A percentile compares a stretch with the other conserved stretches of the same genome.
Conservation (phyloP, 2,113 vertebrate genomes). For the Taurulus bubalis region DNA sequence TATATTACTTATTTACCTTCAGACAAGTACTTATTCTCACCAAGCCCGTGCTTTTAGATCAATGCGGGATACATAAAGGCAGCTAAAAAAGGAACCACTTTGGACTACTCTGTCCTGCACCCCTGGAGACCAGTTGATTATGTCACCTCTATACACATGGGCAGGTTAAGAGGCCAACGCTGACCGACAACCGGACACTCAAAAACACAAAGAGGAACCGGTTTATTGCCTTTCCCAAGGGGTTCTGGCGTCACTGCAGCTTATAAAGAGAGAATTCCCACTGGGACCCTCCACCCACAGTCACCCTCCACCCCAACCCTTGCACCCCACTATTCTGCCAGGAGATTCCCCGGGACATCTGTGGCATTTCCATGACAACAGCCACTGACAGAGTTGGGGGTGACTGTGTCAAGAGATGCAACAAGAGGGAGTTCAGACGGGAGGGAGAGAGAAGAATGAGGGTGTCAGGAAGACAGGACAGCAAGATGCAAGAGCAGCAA, state of each 20-base stretch:
- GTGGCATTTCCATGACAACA: conserved; percentile 81
- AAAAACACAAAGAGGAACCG: conserved; percentile 76
- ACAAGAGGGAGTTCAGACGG: conserved; percentile 10
- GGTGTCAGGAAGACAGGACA: conserved; percentile 50
- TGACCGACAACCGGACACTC: conserved; percentile 77
- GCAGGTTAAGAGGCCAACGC: conserved; percentile 73
- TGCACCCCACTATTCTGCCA: conserved; percentile 73
- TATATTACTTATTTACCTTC: conserved; percentile 56
- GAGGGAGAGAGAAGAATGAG: conserved; percentile 46
- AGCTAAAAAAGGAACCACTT: conserved; percentile 51
- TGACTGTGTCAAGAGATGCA: conserved; percentile 73
- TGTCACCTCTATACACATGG: conserved; percentile 68
- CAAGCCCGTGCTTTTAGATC: conserved; percentile 46
- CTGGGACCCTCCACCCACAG: conserved; percentile 75
- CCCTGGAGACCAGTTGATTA: conserved; percentile 66
- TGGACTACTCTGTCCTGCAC: conserved; percentile 35
- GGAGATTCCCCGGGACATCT: conserved; percentile 76
- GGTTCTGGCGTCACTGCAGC: conserved; percentile 81
- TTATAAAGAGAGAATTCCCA: conserved; percentile 84
- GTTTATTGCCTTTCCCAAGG: conserved; percentile 85
- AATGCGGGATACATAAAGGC: conserved; percentile 34
- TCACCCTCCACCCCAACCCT: conserved; percentile 66
- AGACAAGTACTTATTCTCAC: conserved; percentile 50
- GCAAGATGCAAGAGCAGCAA: conserved; percentile 37
- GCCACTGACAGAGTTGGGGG: conserved; percentile 63